Base-by-base conservation (phyloP, 2,797 vertebrate species). In the Hydrolagus colliei region DNA sequence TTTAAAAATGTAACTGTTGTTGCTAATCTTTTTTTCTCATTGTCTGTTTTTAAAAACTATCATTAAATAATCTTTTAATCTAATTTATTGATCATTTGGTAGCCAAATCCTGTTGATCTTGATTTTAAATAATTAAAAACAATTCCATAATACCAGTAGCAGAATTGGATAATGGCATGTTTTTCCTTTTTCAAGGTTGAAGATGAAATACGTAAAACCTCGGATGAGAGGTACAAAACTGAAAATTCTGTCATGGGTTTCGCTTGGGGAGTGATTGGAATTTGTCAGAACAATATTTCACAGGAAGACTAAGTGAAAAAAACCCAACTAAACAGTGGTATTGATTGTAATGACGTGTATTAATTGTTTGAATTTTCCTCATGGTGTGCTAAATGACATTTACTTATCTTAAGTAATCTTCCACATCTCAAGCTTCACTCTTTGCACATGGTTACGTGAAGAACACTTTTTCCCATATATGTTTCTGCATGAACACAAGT, bases 241-340 rank as follows among this genome's bases (percentile, higher is more conserved):
- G 78, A 62, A 82, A 82, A 32, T 68, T 5, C 5, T 16, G 61
- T 62, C 65, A 16, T 0, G 6, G 61, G 62, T 67, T 20, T 84
- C 41, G 79, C 79, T 11, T 84, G 79, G 79, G 79, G 79, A 71
- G 79, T 84, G 65, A 84, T 71, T 41, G 79, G 79, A 16, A 84
- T 84, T 84, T 84, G 79, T 84, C 79, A 84, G 65, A 41, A 35
- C 18, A 41, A 84, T 32, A 84, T 68, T 84, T 67, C 65, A 41
- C 27, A 84, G 65, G 65, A 84, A 68, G 27, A 9, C 32, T 68
- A 11, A 52, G 65, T 68, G 68, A 84, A 71, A 84, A 52, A 32
- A 68, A 71, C 11, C 14, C 41, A 68, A 68, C 27, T 3, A 82
- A 52, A 52, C 41, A 52, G 67, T 35, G 35, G 67, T 65, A 9